Base-by-base conservation (phyloP, 2,797 vertebrate species). In the Spea hammondii region DNA sequence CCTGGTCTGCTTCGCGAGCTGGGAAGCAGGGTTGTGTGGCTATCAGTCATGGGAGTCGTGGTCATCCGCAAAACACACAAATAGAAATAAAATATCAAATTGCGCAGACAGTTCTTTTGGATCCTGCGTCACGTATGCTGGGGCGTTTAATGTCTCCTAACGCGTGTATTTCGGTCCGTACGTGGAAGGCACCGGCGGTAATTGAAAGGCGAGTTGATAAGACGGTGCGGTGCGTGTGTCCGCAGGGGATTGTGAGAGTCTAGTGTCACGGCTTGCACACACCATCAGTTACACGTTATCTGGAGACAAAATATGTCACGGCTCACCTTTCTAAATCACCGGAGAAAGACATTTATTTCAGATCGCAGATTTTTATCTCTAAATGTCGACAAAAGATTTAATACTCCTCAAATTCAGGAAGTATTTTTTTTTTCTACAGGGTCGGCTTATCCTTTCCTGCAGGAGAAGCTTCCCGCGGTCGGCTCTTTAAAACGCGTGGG, bases 241-340 rank as follows among this genome's bases (percentile, higher is more conserved):
- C 82, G 53, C 1, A 13, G 80, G 83, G 83, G 83, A 83, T 68
- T 74, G 66, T 53, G 65, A 69, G 57, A 79, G 82, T 85, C 82
- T 82, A 72, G 79, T 70, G 77, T 85, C 79, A 6, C 53, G 84
- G 74, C 80, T 76, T 76, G 84, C 88, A 86, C 86, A 86, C 87
- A 86, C 88, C 83, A 62, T 46, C 83, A 86, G 79, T 17, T 83
- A 80, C 87, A 64, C 55, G 82, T 79, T 65, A 71, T 75, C 70
- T 46, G 70, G 70, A 82, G 75, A 82, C 70, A 74, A 79, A 79
- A 57, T 74, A 53, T 74, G 65, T 64, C 70, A 32, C 62, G 48
- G 65, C 70, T 59, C 32, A 65, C 49, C 9, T n/a, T 17, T 78
- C 78, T 82, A 78, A 82, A 82, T 78, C 80, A 82, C 65, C 48